phyloP scores from a whole-genome alignment of 2,113 vertebrate genomes.

The Sciurus niger region DNA sequence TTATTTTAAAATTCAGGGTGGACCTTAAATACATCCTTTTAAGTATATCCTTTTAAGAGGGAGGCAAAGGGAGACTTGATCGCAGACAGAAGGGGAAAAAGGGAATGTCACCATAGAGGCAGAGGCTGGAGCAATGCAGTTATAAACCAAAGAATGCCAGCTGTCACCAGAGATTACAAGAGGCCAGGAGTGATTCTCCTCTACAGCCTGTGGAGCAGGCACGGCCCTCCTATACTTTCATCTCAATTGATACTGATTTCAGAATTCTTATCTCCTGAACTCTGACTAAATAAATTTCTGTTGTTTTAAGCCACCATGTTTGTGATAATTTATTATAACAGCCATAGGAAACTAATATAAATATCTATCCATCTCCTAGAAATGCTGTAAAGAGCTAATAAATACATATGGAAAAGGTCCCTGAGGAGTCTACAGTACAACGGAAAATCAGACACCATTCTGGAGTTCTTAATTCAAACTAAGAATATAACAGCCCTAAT shows the following conservation, averaged over 20 bases:
- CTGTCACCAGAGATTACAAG: neutral
- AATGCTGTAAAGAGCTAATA: neutral
- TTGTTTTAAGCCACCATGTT: neutral
- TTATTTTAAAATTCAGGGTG: neutral
- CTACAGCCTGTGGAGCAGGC: neutral
- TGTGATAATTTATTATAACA: neutral
- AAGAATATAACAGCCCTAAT: neutral
- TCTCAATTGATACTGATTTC: neutral
- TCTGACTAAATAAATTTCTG: neutral
- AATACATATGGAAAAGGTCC: neutral
- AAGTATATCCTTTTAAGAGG: neutral
- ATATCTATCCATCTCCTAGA: neutral
- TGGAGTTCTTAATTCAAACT: conserved; percentile 46
- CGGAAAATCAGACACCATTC: conserved; percentile 26
- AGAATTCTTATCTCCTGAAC: neutral
- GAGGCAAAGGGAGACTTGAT: neutral
- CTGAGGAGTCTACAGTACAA: neutral
- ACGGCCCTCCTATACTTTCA: neutral
- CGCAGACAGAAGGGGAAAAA: neutral
- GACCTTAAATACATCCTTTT: neutral
- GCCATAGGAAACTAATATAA: neutral
- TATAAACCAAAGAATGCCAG: neutral
- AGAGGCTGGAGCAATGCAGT: neutral
- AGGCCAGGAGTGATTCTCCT: neutral
- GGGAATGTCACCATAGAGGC: neutral